phyloP scores from a whole-genome alignment of 2,888 invertebrate species.

The Slavum lentiscoides region DNA sequence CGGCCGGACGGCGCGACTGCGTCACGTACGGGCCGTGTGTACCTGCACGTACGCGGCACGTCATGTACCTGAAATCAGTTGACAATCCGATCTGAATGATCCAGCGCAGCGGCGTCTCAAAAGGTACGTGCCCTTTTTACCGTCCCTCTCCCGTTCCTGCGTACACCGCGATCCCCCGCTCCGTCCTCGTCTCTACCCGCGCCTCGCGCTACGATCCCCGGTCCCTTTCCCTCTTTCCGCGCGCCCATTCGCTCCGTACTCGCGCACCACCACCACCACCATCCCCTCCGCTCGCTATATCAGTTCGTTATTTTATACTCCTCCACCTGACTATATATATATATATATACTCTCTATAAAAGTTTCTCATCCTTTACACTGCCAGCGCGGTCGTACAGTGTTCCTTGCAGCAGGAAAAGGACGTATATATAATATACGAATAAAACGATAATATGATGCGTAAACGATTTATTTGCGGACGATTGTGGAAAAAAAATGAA shows the following conservation, averaged over 20 bases:
- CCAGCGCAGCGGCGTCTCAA: conserved; percentile 48
- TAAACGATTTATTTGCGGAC: too few relatives aligned
- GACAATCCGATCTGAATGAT: conserved; percentile 52
- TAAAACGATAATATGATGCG: too few relatives aligned
- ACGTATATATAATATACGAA: too few relatives aligned
- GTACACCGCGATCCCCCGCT: not conserved
- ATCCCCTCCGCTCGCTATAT: too few relatives aligned
- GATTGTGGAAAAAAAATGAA: too few relatives aligned
- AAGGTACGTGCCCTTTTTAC: conserved; percentile 15
- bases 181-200: not conserved
- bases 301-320: not conserved
- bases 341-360: not conserved
- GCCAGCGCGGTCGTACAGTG: too few relatives aligned
- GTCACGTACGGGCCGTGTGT: conserved; percentile 41
- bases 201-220: not conserved
- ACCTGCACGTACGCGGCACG: conserved; percentile 43
- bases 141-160: too few relatives aligned
- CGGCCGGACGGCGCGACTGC: conserved; percentile 32
- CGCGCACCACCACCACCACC: not conserved
- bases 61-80: conserved; percentile 53
- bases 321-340: too few relatives aligned
- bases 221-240: too few relatives aligned
- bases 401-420: too few relatives aligned
- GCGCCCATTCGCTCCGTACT: not conserved
- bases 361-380: not conserved